Conservation (phyloP, 2,113 vertebrate species). For the Genyomyrus donnyi region DNA sequence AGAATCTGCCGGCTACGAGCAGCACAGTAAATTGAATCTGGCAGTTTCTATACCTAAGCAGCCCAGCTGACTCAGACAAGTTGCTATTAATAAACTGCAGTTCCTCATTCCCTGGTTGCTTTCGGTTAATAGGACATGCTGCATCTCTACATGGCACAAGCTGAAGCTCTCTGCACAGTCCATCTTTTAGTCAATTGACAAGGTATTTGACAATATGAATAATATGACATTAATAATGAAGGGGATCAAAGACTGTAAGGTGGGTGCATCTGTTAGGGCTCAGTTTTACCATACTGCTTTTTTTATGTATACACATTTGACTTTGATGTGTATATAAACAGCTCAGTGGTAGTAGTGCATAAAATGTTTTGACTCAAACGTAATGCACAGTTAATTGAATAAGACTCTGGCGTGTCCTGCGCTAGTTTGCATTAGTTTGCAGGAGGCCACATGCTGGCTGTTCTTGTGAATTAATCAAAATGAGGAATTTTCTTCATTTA, state of each 20-base stretch:
- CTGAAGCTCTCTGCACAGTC: conserved; percentile 16
- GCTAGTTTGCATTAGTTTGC: background rate
- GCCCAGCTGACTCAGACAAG: conserved; percentile 16
- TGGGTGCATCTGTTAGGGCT: conserved; percentile 21
- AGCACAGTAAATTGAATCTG: conserved; percentile 17
- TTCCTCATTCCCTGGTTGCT: conserved; percentile 13
- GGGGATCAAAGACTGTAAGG: conserved; percentile 50
- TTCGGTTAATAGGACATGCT: conserved; percentile 29
- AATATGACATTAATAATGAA: conserved; percentile 53
- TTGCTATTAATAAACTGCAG: conserved; percentile 28
- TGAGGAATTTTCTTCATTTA: background rate
- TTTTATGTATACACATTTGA: conserved; percentile 6
- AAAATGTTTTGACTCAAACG: conserved; percentile 25
- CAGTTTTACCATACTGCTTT: conserved; percentile 17
- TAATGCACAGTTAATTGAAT: conserved; percentile 29
- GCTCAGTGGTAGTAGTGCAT: conserved; percentile 34
- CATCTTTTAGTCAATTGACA: conserved; percentile 38
- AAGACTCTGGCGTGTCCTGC: conserved; percentile 22
- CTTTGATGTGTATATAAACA: conserved; percentile 35
- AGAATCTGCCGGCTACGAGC: conserved; percentile 20
- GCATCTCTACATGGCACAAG: conserved; percentile 21
- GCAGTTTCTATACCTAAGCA: conserved; percentile 16
- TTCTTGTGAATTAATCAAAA: background rate
- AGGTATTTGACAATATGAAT: conserved; percentile 57
- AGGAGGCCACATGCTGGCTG: background rate